Base-by-base conservation (phyloP, 1,140 invertebrate genomes). In the Bombyx mandarina region DNA sequence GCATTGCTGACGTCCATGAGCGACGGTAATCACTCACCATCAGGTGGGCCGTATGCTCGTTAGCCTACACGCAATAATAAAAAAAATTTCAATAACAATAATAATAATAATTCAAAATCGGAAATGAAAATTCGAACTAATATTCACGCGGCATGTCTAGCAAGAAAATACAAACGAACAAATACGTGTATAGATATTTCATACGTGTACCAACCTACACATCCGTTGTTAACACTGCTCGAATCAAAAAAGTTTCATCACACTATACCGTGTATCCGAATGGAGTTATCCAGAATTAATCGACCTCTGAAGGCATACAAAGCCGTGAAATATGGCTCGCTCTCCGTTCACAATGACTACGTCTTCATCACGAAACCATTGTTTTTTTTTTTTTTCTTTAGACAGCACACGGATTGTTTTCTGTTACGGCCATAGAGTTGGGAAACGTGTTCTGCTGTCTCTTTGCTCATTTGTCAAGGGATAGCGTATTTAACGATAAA, bases 211-310 rank as follows among this genome's bases (percentile, higher is more conserved):
- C 54, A 53, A 52, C 67, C 67, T 60, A 73, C 68, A 60, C 63
- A 44, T 42, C 49, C 55, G 62, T 67, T 71, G 69, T 74, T 69
- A 69, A 69, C 69, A 68, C 56, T 42, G 51, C 10, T 43, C 61
- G 69, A 77, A 79, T 79, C 74, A 81, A 82, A 73, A 56, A 79
- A 82, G 77, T 85, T 86, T 85, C 82, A 85, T 80, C 84, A 85
- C 76, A 73, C 76, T 71, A 76, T 80, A 65, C 62, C 78, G 78
- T 79, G 78, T 81, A 78, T 66, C 66, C 65, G 73, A 85, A 86
- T 83, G 72, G 83, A 87, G 84, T 85, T 87, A 85, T 87, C 79
- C 84, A 82, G 80, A 80, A 85, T 87, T 87, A 87, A 85, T 87
- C 84, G 84, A 63, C 66, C 73, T 73, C 79, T 77, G 74, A 77